A percentile compares a stretch with the other conserved stretches of the same genome.
Evolutionary conservation across 2,888 invertebrate species (phyloP).

Genomic region (Polylopha cassiicola): DNA sequence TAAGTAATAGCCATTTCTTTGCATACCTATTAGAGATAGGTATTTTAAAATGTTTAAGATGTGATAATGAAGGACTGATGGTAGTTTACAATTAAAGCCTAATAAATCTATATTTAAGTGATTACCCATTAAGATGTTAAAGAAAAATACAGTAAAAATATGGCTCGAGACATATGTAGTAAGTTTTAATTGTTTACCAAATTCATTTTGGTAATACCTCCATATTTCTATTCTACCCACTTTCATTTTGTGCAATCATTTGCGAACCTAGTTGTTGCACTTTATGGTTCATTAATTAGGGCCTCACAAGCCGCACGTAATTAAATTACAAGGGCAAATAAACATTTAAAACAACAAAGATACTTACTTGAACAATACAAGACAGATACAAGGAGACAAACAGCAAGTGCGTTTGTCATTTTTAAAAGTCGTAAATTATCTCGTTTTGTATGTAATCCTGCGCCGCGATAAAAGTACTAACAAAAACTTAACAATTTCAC

Average conservation of each 20-base stretch:
- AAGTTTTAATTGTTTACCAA: too few relatives aligned
- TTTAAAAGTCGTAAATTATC: slow-evolving; percentile 36
- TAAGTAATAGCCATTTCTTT: too few relatives aligned
- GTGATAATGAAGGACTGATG: too few relatives aligned
- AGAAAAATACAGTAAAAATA: too few relatives aligned
- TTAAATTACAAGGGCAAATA: slow-evolving; percentile 35
- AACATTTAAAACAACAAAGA: slow-evolving; percentile 24
- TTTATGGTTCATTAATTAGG: slow-evolving; percentile 5
- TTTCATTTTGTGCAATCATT: slow-evolving; percentile 7
- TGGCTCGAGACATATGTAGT: too few relatives aligned
- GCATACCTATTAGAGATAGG: too few relatives aligned
- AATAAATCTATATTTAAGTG: too few relatives aligned
- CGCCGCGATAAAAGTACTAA: slow-evolving; percentile 42
- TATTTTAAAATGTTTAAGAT: too few relatives aligned
- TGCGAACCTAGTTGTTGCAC: slow-evolving; percentile 4
- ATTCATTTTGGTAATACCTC: too few relatives aligned
- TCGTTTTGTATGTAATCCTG: slow-evolving; percentile 39
- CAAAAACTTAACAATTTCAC: slow-evolving; percentile 57
- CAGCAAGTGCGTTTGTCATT: slow-evolving; percentile 64
- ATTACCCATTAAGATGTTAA: too few relatives aligned
- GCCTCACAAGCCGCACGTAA: slow-evolving; percentile 16
- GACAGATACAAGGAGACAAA: slow-evolving; percentile 58
- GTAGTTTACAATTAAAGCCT: too few relatives aligned
- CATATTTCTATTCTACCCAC: too few relatives aligned
- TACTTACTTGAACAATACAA: slow-evolving; percentile 65